These are phyloP conservation scores for Dissostichus mawsoni DNA, from an alignment of 2,113 vertebrate genomes.

Conservation along the genomic window DNA sequence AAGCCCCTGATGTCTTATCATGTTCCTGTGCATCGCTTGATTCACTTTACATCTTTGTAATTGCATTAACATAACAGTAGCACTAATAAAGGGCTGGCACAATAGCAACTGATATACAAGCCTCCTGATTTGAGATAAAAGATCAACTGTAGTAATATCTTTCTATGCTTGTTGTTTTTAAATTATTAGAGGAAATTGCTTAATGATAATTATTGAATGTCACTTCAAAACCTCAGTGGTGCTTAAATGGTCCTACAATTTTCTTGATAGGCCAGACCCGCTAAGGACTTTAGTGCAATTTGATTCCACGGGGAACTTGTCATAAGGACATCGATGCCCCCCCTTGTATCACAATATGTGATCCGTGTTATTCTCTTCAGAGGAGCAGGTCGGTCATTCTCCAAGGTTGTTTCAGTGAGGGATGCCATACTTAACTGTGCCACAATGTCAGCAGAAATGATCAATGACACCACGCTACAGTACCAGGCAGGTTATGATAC, in stretches of 20 bases:
- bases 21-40: slow-evolving; percentile 54
- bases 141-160: slow-evolving; percentile 12
- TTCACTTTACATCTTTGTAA: slow-evolving; percentile 53
- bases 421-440: slow-evolving; percentile 20
- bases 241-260: slow-evolving; percentile 28
- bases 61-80: slow-evolving; percentile 43
- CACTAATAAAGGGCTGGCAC: slow-evolving; percentile 29
- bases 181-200: slow-evolving; percentile 3
- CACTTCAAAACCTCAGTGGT: slow-evolving; percentile 22
- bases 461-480: not conserved
- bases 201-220: not conserved
- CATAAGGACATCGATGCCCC: slow-evolving; percentile 40
- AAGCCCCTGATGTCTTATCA: slow-evolving; percentile 65
- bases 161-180: not conserved
- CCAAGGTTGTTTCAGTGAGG: slow-evolving; percentile 59
- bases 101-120: slow-evolving; percentile 25
- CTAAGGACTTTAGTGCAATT: slow-evolving; percentile 37
- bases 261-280: slow-evolving; percentile 17
- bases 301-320: slow-evolving; percentile 42
- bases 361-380: slow-evolving; percentile 55
- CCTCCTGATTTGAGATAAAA: slow-evolving; percentile 3
- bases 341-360: slow-evolving; percentile 28
- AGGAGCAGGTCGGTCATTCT: slow-evolving; percentile 47
- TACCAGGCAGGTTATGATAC: not conserved
- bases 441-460: slow-evolving; percentile 28